Evolutionary conservation across 1,140 invertebrate species (phyloP).

Genomic region (Drosophila kepulauana): DNA sequence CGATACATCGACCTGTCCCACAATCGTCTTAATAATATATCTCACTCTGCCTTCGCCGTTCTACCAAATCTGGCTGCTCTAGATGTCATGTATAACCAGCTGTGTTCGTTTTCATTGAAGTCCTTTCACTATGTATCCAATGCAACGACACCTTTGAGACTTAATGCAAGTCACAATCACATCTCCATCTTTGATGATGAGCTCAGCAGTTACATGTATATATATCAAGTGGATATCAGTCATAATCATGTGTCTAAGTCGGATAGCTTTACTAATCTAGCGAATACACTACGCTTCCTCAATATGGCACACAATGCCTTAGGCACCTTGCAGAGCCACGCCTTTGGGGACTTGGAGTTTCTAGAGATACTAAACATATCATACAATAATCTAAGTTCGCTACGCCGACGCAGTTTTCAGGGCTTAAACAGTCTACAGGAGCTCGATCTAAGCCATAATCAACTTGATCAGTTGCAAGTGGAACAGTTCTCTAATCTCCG

Average conservation of each 20-base stretch:
- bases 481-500: constrained; percentile 93
- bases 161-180: constrained; percentile 90
- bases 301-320: constrained; percentile 92
- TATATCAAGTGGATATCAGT: constrained; percentile 90
- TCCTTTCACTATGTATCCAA: constrained; percentile 89
- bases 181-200: constrained; percentile 88
- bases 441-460: constrained; percentile 92
- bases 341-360: constrained; percentile 89
- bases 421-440: constrained; percentile 91
- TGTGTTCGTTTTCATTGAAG: constrained; percentile 88
- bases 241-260: constrained; percentile 89
- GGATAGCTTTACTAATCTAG: constrained; percentile 88
- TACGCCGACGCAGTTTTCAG: constrained; percentile 91
- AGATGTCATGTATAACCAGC: constrained; percentile 90
- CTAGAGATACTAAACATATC: constrained; percentile 91
- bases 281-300: constrained; percentile 88
- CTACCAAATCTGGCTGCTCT: constrained; percentile 89
- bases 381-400: constrained; percentile 90
- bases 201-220: constrained; percentile 85
- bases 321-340: constrained; percentile 88
- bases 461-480: constrained; percentile 91
- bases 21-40: constrained; percentile 88
- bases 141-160: constrained; percentile 86
- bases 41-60: constrained; percentile 88
- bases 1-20: constrained; percentile 89